Conservation (phyloP, 2,797 vertebrate species). For the Hapalemur alaotrensis region DNA sequence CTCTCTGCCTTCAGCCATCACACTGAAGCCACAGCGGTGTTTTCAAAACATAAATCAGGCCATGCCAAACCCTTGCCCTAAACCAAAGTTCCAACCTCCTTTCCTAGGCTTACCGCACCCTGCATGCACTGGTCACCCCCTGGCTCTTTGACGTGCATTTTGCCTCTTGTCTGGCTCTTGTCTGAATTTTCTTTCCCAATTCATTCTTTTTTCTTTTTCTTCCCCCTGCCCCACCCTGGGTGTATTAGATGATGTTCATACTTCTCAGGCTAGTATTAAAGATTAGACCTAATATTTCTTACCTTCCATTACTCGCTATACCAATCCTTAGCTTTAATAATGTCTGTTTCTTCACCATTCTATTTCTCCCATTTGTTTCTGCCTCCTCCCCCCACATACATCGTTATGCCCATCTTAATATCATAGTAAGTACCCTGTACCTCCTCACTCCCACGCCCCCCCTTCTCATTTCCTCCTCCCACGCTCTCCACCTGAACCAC, state of each 20-base stretch:
- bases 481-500: background rate
- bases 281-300: background rate
- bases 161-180: background rate
- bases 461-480: background rate
- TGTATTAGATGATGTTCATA: background rate
- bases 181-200: background rate
- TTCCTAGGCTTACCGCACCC: background rate
- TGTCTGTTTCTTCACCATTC: background rate
- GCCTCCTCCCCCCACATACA: rapidly evolving
- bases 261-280: background rate
- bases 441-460: background rate
- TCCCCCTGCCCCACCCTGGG: rapidly evolving
- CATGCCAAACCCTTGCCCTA: background rate
- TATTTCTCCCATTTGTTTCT: background rate
- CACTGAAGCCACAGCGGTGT: background rate
- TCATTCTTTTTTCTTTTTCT: background rate
- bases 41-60: background rate
- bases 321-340: background rate
- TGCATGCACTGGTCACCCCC: background rate
- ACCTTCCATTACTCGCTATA: background rate
- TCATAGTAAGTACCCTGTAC: rapidly evolving
- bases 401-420: background rate
- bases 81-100: too few relatives aligned
- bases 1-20: background rate
- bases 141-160: background rate